Evolutionary conservation across 2,888 invertebrate genomes (phyloP).

Genomic region (Morpho achilles): DNA sequence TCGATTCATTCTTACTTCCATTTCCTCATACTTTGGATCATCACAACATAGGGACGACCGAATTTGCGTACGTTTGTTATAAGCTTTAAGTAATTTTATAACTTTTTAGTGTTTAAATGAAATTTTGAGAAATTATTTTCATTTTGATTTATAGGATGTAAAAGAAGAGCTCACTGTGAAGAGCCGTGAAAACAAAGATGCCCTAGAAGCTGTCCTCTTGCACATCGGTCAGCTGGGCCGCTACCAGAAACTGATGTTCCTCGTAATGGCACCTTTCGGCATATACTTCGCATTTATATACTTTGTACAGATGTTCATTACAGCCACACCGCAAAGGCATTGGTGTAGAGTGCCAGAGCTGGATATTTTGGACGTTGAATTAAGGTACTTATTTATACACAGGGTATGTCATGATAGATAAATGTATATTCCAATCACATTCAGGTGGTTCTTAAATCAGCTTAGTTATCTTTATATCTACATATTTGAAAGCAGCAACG

Average conservation of each 20-base stretch:
- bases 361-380: constrained; percentile 43
- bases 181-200: constrained; percentile 39
- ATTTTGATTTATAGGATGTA: constrained; percentile 9
- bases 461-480: too few species aligned
- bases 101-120: too few species aligned
- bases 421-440: too few species aligned
- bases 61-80: too few species aligned
- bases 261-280: constrained; percentile 60
- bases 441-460: too few species aligned
- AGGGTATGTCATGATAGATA: too few species aligned
- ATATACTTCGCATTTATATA: constrained; percentile 63
- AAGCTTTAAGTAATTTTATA: too few species aligned
- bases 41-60: too few species aligned
- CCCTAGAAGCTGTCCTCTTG: constrained; percentile 52
- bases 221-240: constrained; percentile 61
- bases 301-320: constrained; percentile 68
- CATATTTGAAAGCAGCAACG: too few species aligned
- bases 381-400: constrained; percentile 40
- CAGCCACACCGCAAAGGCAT: constrained; percentile 58
- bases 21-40: too few species aligned
- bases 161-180: constrained; percentile 38
- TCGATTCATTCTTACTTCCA: too few species aligned
- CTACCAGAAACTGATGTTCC: constrained; percentile 60
- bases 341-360: constrained; percentile 64
- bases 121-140: too few species aligned